These are phyloP conservation scores for Xiphophorus hellerii DNA, from an alignment of 2,113 vertebrate genomes.

Conservation along the genomic window DNA sequence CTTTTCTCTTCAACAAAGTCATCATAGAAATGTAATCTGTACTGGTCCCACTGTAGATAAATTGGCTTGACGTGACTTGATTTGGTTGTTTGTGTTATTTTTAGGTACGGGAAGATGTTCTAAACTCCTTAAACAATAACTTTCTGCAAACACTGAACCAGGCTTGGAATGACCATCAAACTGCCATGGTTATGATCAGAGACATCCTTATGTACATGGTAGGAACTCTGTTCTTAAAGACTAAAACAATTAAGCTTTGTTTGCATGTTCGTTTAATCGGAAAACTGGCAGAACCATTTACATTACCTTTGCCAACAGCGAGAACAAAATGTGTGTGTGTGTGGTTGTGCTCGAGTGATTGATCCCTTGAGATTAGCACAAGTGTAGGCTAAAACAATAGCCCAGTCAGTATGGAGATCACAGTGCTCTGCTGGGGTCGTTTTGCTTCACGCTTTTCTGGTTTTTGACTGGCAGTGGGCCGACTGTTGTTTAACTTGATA, in stretches of 20 bases:
- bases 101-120: conserved; percentile 93
- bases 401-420: conserved; percentile 18
- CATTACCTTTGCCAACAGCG: conserved; percentile 34
- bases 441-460: conserved; percentile 28
- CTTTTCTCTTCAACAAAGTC: background rate
- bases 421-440: conserved; percentile 31
- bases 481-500: conserved; percentile 17
- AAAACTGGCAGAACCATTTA: conserved; percentile 36
- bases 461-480: conserved; percentile 17
- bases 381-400: conserved; percentile 38
- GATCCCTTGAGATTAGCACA: conserved; percentile 26
- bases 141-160: conserved; percentile 96
- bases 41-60: background rate
- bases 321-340: conserved; percentile 14
- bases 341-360: conserved; percentile 5
- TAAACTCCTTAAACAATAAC: conserved; percentile 97
- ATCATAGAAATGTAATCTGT: background rate
- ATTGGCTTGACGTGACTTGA: background rate
- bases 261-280: conserved; percentile 29
- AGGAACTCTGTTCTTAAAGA: conserved; percentile 43
- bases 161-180: conserved; percentile 98
- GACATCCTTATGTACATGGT: conserved; percentile 99
- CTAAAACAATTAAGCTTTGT: conserved; percentile 50
- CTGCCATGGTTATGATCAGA: conserved; percentile 98
- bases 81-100: conserved; percentile 25